Conservation (phyloP, 1,140 invertebrate species). For the Drosophila pachea region DNA sequence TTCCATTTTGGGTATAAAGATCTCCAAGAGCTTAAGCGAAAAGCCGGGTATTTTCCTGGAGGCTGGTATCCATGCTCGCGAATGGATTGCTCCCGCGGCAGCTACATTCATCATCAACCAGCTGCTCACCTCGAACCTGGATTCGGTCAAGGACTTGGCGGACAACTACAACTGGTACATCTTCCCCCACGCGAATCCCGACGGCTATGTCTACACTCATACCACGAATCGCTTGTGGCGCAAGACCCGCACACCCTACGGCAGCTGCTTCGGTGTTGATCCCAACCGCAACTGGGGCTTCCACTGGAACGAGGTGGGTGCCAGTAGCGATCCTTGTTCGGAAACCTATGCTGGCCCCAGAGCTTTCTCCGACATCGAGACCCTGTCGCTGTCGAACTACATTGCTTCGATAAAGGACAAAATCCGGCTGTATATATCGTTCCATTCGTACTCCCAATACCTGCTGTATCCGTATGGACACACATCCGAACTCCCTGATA, state of each 20-base stretch:
- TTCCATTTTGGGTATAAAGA: conserved; percentile 82
- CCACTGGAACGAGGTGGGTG: conserved; percentile 84
- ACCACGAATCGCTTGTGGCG: conserved; percentile 84
- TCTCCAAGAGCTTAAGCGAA: conserved; percentile 79
- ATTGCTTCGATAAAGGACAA: conserved; percentile 73
- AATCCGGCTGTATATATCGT: conserved; percentile 79
- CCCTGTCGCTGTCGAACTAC: conserved; percentile 78
- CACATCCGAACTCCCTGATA: conserved; percentile 62
- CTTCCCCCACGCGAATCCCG: conserved; percentile 86
- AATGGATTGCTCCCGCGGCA: conserved; percentile 88
- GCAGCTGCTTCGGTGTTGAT: conserved; percentile 83
- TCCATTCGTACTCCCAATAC: conserved; percentile 80
- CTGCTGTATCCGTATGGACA: conserved; percentile 79
- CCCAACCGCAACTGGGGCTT: conserved; percentile 88
- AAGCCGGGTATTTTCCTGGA: conserved; percentile 80
- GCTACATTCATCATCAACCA: conserved; percentile 84
- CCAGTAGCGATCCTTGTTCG: conserved; percentile 81
- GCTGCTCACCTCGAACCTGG: conserved; percentile 80
- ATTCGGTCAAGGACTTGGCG: conserved; percentile 79
- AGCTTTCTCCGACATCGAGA: conserved; percentile 84
- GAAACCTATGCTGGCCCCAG: conserved; percentile 82
- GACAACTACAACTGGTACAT: conserved; percentile 85
- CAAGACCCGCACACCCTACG: conserved; percentile 83
- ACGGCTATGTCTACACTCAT: conserved; percentile 88
- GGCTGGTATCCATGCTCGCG: conserved; percentile 84